Base-by-base conservation (phyloP, 2,888 invertebrate genomes). In the Mactromeris polynyma region DNA sequence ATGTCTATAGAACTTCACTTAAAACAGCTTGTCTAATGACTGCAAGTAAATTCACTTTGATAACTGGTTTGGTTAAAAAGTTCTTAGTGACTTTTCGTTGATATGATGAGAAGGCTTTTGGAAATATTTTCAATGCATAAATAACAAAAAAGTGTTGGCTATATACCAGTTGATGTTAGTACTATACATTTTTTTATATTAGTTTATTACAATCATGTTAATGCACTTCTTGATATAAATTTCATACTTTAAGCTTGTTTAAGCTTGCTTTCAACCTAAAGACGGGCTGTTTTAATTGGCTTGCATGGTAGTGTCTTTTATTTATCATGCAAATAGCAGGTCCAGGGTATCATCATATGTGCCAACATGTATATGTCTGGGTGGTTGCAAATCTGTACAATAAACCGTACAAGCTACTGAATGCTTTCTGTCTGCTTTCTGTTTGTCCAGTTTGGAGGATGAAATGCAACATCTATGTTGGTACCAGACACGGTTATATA, bases 261-360 rank as follows among this genome's bases (percentile, higher is more conserved):
- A 26, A 64, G n/a, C 3, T 64, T 64, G 4, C 58, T 64, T 64
- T 11, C 58, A 64, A 64, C 26, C 58, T 64, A 2, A 2, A 26
- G 58, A 26, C 21, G 3, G 58, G 26, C 58, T 64, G 58, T 64
- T 64, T 64, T n/a, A 64, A 64, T 64, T 64, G 26, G 58, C 58
- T 64, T 64, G 58, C 58, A 64, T 64, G 58, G 58, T 64, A 26
- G 58, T 64, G 58, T 46, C 4, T 64, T 64, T 64, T n/a, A n/a
- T 64, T 26, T 26, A n/a, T 64, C 0, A 64, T 64, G 58, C 26
- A n/a, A 26, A 26, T 26, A 64, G 9, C 4, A 64, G 2, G n/a
- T 58, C 26, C 58, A 26, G 58, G 58, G n/a, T 21, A 64, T 4
- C 54, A 26, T 9, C 26, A 26, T 64, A 26, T 64, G 26, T 64